Conservation (phyloP, 2,888 invertebrate genomes). For the Pegoplata infirma region DNA sequence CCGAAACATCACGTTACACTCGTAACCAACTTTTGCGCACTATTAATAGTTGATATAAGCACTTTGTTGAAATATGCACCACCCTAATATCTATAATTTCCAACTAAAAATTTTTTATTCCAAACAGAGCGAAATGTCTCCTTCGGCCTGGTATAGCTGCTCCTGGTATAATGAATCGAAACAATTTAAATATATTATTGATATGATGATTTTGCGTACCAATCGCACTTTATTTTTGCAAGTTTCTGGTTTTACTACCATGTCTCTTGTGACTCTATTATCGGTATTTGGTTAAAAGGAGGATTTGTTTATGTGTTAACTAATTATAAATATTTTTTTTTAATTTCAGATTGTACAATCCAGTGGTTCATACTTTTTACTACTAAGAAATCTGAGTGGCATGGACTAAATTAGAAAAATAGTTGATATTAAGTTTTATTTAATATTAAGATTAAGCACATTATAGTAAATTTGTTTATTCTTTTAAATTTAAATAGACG, state of each 20-base stretch:
- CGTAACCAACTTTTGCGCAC: too few relatives aligned
- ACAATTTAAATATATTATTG: conserved; percentile 48
- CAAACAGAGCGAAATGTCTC: conserved; percentile 45
- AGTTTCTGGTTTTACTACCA: conserved; percentile 45
- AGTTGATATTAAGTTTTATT: too few relatives aligned
- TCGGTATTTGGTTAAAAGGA: conserved; percentile 33
- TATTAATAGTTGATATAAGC: too few relatives aligned
- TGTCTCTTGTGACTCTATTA: conserved; percentile 48
- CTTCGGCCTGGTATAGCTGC: conserved; percentile 34
- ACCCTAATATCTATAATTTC: too few relatives aligned
- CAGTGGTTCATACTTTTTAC: conserved; percentile 46
- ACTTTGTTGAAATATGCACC: too few relatives aligned
- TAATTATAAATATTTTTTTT: background rate
- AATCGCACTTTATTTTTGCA: conserved; percentile 46
- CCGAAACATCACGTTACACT: too few relatives aligned
- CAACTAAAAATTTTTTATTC: background rate
- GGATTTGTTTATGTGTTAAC: background rate
- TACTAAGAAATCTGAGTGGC: conserved; percentile 45
- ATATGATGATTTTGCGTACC: conserved; percentile 50
- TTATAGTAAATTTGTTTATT: too few relatives aligned
- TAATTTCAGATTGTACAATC: conserved; percentile 47
- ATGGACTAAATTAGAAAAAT: conserved; percentile 13
- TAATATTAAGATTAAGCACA: too few relatives aligned
- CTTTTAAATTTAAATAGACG: too few relatives aligned
- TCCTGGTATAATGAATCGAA: conserved; percentile 52